Percentiles rank a stretch among this genome's conserved stretches.
These are phyloP conservation scores for Teleiodes luculella DNA, from an alignment of 2,888 invertebrate species.

Conservation along the genomic window DNA sequence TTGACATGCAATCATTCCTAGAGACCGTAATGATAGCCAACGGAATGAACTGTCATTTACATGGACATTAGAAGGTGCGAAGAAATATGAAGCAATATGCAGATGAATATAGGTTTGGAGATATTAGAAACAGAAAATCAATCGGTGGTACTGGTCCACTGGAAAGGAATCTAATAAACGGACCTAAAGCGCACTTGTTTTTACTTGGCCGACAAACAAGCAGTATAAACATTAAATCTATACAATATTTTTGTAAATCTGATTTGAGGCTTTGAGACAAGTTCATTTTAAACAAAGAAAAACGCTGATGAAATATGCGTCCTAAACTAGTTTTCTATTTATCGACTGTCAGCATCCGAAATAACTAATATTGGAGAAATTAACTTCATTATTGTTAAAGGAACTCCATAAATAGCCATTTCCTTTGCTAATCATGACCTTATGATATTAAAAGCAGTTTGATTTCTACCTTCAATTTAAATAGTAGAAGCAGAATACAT, in stretches of 20 bases:
- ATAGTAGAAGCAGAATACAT: too few relatives aligned
- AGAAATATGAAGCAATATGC: neutral
- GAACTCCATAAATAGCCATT: too few relatives aligned
- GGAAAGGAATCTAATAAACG: too few relatives aligned
- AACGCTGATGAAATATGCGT: constrained; percentile 36
- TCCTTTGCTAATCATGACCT: too few relatives aligned
- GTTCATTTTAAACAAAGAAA: constrained; percentile 37
- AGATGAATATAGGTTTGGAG: constrained; percentile 7
- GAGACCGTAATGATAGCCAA: constrained; percentile 30
- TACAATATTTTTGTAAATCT: too few relatives aligned
- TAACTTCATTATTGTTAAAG: constrained; percentile 30
- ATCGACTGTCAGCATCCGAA: constrained; percentile 36
- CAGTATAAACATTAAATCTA: too few relatives aligned
- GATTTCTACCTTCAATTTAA: too few relatives aligned
- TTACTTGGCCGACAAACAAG: too few relatives aligned
- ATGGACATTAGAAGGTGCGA: constrained; percentile 15
- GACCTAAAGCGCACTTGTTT: too few relatives aligned
- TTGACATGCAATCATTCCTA: constrained; percentile 35
- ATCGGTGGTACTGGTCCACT: too few relatives aligned
- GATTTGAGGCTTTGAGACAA: too few relatives aligned
- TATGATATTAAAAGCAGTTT: too few relatives aligned
- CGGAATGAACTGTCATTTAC: constrained; percentile 5
- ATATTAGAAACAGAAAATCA: neutral
- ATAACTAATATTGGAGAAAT: constrained; percentile 34
- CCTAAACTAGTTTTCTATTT: constrained; percentile 61